Conservation (phyloP, 1,140 invertebrate genomes). For the Bombus affinis region DNA sequence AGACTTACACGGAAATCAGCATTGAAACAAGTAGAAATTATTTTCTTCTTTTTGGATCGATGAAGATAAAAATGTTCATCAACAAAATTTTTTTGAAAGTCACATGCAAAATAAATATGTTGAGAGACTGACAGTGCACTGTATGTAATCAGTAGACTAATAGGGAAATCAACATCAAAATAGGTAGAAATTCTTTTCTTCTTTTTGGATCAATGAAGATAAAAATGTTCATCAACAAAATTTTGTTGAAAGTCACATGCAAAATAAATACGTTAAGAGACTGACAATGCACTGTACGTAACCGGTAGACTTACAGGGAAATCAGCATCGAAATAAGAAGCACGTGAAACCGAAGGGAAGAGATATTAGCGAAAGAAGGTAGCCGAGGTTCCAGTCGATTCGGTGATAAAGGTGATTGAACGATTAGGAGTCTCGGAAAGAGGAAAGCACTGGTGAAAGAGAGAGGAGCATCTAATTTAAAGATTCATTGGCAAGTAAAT, state of each 20-base stretch:
- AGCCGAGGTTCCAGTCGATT: conserved; percentile 55
- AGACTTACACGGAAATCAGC: background rate
- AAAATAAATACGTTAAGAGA: too few relatives aligned
- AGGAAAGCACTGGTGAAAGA: conserved; percentile 51
- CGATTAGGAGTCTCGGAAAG: conserved; percentile 46
- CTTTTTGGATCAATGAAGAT: fast-evolving
- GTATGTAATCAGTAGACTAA: too few relatives aligned
- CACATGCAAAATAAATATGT: too few relatives aligned
- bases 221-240: fast-evolving
- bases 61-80: too few relatives aligned
- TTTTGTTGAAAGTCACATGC: too few relatives aligned
- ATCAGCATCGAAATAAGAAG: background rate
- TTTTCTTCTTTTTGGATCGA: too few relatives aligned
- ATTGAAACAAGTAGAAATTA: fast-evolving
- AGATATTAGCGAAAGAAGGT: conserved; percentile 10
- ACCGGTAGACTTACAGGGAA: background rate
- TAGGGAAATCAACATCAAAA: background rate
- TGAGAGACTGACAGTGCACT: fast-evolving
- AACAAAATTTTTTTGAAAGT: fast-evolving
- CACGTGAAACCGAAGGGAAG: background rate
- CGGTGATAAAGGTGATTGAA: conserved; percentile 72
- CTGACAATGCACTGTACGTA: too few relatives aligned
- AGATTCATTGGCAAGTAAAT: conserved; percentile 84
- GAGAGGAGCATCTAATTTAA: conserved; percentile 82
- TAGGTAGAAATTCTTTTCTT: too few relatives aligned